Conservation (phyloP, 2,888 invertebrate species). For the Tenthredo mesomela region DNA sequence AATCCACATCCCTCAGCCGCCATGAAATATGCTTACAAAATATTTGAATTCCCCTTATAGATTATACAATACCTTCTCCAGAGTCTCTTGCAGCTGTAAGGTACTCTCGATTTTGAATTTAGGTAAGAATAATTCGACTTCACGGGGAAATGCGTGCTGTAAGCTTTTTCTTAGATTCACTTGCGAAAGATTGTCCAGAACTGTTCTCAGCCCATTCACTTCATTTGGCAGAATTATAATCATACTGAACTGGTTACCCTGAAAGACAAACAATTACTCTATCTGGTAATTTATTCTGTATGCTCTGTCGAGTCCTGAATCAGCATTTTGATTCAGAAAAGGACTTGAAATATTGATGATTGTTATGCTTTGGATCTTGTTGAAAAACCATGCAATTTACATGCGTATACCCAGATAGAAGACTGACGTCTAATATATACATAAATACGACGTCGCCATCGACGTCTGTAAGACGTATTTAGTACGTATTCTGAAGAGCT, state of each 20-base stretch:
- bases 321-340: too few relatives aligned
- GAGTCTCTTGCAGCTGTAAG: constrained; percentile 82
- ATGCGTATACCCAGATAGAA: too few relatives aligned
- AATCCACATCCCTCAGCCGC: background rate
- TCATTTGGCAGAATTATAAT: constrained; percentile 87
- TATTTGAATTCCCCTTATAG: background rate
- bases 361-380: background rate
- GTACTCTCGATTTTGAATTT: constrained; percentile 90
- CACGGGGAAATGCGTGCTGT: constrained; percentile 64
- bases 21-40: background rate
- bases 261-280: background rate
- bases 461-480: too few relatives aligned
- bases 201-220: constrained; percentile 79
- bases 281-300: background rate
- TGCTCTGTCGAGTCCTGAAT: background rate
- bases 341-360: background rate
- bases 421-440: too few relatives aligned
- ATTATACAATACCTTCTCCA: constrained; percentile 82
- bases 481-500: too few relatives aligned
- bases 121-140: constrained; percentile 86
- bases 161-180: constrained; percentile 58
- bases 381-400: background rate
- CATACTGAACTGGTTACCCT: constrained; percentile 86
- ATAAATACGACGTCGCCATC: too few relatives aligned
- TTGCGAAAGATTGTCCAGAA: constrained; percentile 65